Percentiles rank a stretch among this genome's conserved stretches.
These are phyloP conservation scores for Protonibea diacanthus DNA, from an alignment of 2,797 vertebrate genomes.

Conservation along the genomic window DNA sequence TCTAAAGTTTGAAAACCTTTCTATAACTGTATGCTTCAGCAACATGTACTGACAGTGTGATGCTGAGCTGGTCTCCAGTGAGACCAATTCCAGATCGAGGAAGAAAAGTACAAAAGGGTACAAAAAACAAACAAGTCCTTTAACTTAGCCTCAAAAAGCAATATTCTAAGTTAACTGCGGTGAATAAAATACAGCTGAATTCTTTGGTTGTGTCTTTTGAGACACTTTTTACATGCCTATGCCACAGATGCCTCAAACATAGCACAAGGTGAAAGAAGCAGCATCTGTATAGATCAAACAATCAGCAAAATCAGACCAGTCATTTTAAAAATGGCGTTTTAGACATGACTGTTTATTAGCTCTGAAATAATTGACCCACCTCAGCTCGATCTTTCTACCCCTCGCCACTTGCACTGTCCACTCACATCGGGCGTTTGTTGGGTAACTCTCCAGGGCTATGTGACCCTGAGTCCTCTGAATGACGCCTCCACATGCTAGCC, in stretches of 20 bases:
- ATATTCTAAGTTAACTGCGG: background rate
- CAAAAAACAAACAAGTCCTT: background rate
- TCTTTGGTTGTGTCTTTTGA: background rate
- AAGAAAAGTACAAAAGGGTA: background rate
- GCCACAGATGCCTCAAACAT: too few relatives aligned
- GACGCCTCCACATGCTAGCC: conserved; percentile 89
- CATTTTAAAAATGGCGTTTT: background rate
- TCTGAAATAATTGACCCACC: conserved; percentile 75
- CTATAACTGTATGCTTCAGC: background rate
- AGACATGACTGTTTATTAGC: background rate
- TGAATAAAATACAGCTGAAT: background rate
- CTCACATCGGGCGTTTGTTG: conserved; percentile 90
- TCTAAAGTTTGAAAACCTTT: background rate
- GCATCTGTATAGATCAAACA: background rate
- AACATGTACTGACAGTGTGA: background rate
- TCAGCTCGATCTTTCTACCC: conserved; percentile 88
- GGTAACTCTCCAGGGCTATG: conserved; percentile 91
- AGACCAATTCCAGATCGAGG: background rate
- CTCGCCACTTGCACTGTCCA: conserved; percentile 89
- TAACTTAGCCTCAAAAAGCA: background rate
- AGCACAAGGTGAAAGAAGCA: background rate
- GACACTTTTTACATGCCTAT: background rate
- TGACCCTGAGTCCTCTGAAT: conserved; percentile 88
- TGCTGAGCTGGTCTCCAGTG: background rate
- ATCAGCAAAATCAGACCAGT: too few relatives aligned